Conservation (phyloP, 2,888 invertebrate species). For the Noctua fimbriata region DNA sequence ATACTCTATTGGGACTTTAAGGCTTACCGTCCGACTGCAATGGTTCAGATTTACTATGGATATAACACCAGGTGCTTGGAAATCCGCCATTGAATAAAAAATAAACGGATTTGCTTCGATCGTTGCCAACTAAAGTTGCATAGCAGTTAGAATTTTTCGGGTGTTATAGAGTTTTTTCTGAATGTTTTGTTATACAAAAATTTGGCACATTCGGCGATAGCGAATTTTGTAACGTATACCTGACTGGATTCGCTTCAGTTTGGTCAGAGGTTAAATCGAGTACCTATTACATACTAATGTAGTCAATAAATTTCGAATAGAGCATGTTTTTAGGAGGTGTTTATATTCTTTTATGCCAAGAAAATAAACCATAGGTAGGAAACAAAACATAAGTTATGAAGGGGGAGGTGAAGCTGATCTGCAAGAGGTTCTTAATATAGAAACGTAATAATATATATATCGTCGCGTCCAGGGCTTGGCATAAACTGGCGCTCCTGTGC, state of each 20-base stretch:
- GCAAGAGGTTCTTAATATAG: neutral
- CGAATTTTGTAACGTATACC: neutral
- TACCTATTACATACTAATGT: neutral
- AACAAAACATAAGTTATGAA: neutral
- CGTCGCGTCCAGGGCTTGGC: too few relatives aligned
- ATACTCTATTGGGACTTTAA: constrained; percentile 3
- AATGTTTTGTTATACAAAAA: neutral
- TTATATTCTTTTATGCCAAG: neutral
- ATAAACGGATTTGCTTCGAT: constrained; percentile 9
- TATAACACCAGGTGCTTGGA: constrained; percentile 19
- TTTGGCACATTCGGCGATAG: neutral
- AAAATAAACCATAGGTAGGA: neutral
- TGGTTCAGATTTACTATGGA: constrained; percentile 5
- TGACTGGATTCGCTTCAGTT: neutral
- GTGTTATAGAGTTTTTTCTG: neutral
- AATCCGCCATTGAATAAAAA: constrained; percentile 2
- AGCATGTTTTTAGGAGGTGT: neutral
- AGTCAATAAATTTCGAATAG: neutral
- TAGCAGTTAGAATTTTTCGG: neutral
- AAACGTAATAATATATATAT: too few relatives aligned
- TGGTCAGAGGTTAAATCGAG: neutral
- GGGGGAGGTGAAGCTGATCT: neutral
- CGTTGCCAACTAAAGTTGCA: neutral
- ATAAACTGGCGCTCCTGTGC: too few relatives aligned
- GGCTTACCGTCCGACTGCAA: constrained; percentile 3